Evolutionary conservation across 2,888 invertebrate species (phyloP).

Genomic region (Coelinius sp.): DNA sequence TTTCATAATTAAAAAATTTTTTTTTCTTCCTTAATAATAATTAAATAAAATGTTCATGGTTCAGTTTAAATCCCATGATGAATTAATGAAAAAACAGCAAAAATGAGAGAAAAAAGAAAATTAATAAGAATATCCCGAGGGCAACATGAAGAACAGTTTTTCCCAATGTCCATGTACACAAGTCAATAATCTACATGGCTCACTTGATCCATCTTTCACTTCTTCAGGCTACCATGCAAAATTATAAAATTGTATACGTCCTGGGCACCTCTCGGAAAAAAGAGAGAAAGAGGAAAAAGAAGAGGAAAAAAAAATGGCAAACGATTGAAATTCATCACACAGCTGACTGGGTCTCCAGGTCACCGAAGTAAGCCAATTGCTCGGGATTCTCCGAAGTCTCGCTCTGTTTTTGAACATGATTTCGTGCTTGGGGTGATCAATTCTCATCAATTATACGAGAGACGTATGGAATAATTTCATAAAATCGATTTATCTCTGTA

Average conservation of each 20-base stretch:
- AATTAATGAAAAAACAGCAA: not conserved
- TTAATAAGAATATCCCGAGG: not conserved
- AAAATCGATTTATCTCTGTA: too few species aligned
- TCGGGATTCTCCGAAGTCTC: not conserved
- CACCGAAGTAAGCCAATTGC: constrained; percentile 66
- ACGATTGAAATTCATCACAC: constrained; percentile 58
- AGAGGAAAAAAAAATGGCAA: constrained; percentile 8
- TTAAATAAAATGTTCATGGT: too few species aligned
- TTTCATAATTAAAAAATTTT: too few species aligned
- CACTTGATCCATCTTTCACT: constrained; percentile 1
- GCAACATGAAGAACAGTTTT: not conserved
- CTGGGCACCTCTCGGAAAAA: not conserved
- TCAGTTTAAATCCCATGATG: too few species aligned
- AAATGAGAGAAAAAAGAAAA: not conserved
- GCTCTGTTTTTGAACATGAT: constrained; percentile 29
- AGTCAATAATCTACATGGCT: constrained; percentile 6
- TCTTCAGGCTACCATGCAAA: not conserved
- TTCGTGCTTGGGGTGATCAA: not conserved
- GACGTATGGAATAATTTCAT: too few species aligned
- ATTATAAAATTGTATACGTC: not conserved
- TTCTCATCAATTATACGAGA: too few species aligned
- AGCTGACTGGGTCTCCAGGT: constrained; percentile 67
- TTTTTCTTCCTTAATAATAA: too few species aligned
- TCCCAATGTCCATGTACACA: not conserved
- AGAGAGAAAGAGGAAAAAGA: not conserved